Conservation (phyloP, 1,140 invertebrate genomes). For the Drosophila guanche region DNA sequence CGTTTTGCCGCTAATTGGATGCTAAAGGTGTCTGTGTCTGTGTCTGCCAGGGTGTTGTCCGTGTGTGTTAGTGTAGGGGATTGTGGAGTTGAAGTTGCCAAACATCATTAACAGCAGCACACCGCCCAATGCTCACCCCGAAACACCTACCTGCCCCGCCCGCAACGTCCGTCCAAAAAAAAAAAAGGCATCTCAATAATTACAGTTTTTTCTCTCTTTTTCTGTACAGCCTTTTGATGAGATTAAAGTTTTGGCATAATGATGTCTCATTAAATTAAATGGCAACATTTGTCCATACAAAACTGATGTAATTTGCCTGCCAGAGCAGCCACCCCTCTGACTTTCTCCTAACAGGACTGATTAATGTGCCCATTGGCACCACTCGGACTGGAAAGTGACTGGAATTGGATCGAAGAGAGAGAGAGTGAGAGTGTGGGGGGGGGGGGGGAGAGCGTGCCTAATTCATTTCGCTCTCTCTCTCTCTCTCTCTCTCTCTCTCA, state of each 20-base stretch:
- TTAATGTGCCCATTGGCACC: constrained; percentile 21
- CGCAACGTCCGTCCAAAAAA: background rate
- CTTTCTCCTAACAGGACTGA: constrained; percentile 7
- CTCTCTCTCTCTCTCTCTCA: too few relatives aligned
- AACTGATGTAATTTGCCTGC: constrained; percentile 46
- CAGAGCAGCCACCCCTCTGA: constrained; percentile 4
- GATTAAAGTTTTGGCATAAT: constrained; percentile 64
- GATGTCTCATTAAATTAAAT: constrained; percentile 62
- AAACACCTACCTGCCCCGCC: too few relatives aligned
- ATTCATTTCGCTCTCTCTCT: too few relatives aligned
- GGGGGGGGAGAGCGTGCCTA: too few relatives aligned
- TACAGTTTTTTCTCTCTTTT: constrained; percentile 42
- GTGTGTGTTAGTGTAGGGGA: constrained; percentile 11
- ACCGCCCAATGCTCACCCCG: background rate
- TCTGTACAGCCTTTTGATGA: constrained; percentile 19
- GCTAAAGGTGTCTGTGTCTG: constrained; percentile 55
- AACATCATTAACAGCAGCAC: constrained; percentile 56
- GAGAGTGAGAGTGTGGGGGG: too few relatives aligned
- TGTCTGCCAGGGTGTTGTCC: background rate
- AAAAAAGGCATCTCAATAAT: constrained; percentile 50
- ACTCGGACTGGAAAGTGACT: background rate
- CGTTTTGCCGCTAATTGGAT: constrained; percentile 66
- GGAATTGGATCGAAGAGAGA: constrained; percentile 6
- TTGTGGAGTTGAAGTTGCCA: constrained; percentile 50
- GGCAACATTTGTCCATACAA: constrained; percentile 42